A percentile compares a stretch with the other conserved stretches of the same genome.
Conservation (phyloP, 2,113 vertebrate species). For the Pelmatolapia mariae region DNA sequence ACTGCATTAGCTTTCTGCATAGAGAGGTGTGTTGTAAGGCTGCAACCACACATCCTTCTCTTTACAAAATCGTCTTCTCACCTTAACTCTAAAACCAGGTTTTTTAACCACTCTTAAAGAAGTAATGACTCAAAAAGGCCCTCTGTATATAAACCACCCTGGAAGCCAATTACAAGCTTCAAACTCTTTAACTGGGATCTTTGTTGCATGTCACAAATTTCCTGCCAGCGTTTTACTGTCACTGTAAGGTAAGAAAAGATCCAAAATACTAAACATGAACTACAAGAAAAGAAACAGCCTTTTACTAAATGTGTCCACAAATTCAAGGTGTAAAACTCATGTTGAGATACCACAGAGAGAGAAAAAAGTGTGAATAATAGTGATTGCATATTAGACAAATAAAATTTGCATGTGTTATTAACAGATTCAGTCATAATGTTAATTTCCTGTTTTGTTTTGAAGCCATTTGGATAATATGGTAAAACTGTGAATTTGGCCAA, state of each 20-base stretch:
- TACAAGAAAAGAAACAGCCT: not conserved
- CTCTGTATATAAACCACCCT: not conserved
- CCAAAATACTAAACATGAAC: not conserved
- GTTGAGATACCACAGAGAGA: not conserved
- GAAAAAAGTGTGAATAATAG: not conserved
- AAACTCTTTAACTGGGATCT: not conserved
- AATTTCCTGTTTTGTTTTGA: not conserved
- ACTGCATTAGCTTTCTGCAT: not conserved
- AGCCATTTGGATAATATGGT: not conserved
- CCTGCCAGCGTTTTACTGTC: rapidly evolving
- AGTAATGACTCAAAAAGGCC: not conserved
- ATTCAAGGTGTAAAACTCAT: not conserved
- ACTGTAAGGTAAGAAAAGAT: not conserved
- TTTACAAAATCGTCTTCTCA: not conserved
- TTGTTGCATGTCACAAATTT: not conserved
- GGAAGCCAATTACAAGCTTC: not conserved
- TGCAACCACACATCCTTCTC: not conserved
- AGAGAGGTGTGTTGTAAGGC: not conserved
- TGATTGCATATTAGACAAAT: not conserved
- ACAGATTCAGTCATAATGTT: not conserved
- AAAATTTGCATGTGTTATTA: not conserved
- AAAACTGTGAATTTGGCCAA: not conserved
- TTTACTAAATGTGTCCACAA: not conserved
- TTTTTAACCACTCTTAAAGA: not conserved
- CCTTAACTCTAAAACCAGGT: not conserved